Percentiles rank a stretch among this genome's conserved stretches.
These are phyloP conservation scores for Mionectes olivaceus DNA, from an alignment of 2,797 vertebrate genomes.

Conservation along the genomic window DNA sequence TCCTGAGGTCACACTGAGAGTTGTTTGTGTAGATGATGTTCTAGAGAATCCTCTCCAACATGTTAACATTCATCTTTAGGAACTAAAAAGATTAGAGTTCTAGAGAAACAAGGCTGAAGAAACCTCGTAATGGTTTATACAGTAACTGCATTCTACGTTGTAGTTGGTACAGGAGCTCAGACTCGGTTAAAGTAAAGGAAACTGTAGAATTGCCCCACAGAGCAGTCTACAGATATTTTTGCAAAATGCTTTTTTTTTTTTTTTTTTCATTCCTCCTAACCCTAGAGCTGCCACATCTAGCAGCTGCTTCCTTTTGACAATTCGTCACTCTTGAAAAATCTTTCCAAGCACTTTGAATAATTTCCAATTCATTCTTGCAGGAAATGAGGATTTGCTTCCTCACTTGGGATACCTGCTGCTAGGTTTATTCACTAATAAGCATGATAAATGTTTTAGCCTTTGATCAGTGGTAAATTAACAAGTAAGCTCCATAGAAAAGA, in stretches of 20 bases:
- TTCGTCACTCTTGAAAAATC: slow-evolving; percentile 82
- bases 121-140: neutral
- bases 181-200: slow-evolving; percentile 77
- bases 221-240: slow-evolving; percentile 56
- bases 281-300: slow-evolving; percentile 68
- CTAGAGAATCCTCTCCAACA: neutral
- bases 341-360: slow-evolving; percentile 85
- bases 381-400: slow-evolving; percentile 86
- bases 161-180: slow-evolving; percentile 71
- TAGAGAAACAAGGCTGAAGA: slow-evolving; percentile 33
- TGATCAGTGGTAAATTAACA: slow-evolving; percentile 90
- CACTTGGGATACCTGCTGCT: slow-evolving; percentile 89
- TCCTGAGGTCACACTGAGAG: neutral
- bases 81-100: neutral
- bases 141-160: slow-evolving; percentile 59
- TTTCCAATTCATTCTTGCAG: slow-evolving; percentile 86
- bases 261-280: neutral
- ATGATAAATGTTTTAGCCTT: slow-evolving; percentile 90
- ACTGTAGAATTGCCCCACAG: slow-evolving; percentile 42
- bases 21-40: neutral
- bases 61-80: neutral
- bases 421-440: slow-evolving; percentile 90
- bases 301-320: slow-evolving; percentile 81
- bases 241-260: neutral
- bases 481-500: slow-evolving; percentile 83